Evolutionary conservation across 2,888 invertebrate genomes (phyloP), one percentile per base, ranked within the genome.

Genomic region (Tenthredo notha): DNA sequence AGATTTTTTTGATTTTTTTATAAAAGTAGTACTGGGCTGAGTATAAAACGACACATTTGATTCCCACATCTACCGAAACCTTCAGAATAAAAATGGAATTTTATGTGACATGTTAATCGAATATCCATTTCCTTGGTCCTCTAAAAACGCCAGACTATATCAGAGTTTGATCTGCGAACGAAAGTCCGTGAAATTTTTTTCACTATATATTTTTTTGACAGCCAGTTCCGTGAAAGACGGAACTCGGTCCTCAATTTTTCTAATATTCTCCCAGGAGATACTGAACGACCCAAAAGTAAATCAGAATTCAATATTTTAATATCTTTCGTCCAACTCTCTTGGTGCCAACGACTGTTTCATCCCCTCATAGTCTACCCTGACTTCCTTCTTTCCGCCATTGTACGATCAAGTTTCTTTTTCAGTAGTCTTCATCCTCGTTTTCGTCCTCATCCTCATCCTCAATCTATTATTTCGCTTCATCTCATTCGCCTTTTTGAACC

Each of bases 251-350:
- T 43, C 40, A 18, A 80, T 80, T 80, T 25, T 10, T 25, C 40
- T 80, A 61, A 80, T 80, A 33, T 80, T 21, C 43, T 80, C 80
- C 33, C 50, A 58, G 50, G 82, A 82, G 72, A 84, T 37, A 74
- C 82, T 33, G 43, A 37, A 75, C n/a, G 82, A 43, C 61, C 50
- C 67, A 0, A 3, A 40, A 80, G 80, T 80, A 80, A 61, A 80
- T 80, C 80, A 80, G 80, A 80, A 80, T 80, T 80, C 80, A 80
- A 80, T 80, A 61, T 80, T 61, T 37, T 61, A 61, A 61, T 61
- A 84, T 54, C 74, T 80, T 61, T 83, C 29, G 12, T 77, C 84
- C 58, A 61, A 47, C 78, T 70, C 85, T 67, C 65, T 83, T 40
- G 37, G 37, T 84, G 72, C 70, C 84, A 77, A 47, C 72, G 54